Evolutionary conservation across 2,113 vertebrate genomes (phyloP).

Genomic region (Thalassarche chlororhynchos): DNA sequence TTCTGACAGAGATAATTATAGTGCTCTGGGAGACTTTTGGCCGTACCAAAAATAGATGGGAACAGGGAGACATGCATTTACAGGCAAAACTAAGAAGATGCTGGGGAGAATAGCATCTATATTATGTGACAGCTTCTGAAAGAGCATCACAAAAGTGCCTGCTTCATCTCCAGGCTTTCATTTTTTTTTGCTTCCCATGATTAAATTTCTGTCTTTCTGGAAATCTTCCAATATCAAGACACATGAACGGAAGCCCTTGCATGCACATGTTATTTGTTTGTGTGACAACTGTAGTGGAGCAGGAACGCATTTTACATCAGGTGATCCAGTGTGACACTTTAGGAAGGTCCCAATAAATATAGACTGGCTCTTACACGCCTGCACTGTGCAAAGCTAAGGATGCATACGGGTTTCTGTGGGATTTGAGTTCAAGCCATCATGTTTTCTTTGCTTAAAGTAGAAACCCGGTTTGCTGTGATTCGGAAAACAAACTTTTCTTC

Average conservation of each 20-base stretch:
- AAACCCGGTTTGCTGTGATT: background rate
- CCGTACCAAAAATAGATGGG: conserved; percentile 45
- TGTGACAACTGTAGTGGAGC: background rate
- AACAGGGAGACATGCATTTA: background rate
- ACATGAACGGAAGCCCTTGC: background rate
- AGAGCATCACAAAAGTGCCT: background rate
- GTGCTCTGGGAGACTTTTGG: conserved; percentile 10
- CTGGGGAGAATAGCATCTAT: background rate
- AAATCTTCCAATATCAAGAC: background rate
- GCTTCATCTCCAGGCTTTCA: background rate
- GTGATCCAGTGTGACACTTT: background rate
- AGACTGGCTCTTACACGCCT: background rate
- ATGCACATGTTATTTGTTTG: background rate
- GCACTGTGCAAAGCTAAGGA: background rate
- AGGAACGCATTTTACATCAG: background rate
- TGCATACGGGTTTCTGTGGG: background rate
- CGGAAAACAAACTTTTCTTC: background rate
- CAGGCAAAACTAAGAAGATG: background rate
- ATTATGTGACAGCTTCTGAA: background rate
- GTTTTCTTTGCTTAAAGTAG: background rate
- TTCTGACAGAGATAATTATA: background rate
- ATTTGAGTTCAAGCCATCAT: background rate
- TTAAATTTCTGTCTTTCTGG: background rate
- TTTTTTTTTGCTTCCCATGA: background rate
- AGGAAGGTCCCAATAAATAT: background rate